Evolutionary conservation across 1,140 invertebrate species (phyloP).

Genomic region (Coelopa frigida): DNA sequence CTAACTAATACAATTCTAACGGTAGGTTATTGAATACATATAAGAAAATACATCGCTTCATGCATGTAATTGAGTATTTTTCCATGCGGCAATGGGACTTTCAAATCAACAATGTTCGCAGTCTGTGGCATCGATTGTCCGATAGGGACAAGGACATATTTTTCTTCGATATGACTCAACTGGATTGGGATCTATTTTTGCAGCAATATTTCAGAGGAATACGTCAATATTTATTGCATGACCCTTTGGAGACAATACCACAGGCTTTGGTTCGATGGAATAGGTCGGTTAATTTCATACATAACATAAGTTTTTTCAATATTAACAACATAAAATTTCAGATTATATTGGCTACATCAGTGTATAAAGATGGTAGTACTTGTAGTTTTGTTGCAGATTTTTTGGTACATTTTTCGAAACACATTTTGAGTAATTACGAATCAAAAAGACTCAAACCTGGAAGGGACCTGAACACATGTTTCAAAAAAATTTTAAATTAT

Average conservation of each 20-base stretch:
- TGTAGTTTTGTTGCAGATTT: slow-evolving; percentile 1
- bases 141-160: slow-evolving; percentile 56
- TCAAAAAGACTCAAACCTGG: no score
- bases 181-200: slow-evolving; percentile 64
- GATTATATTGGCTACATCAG: slow-evolving; percentile 26
- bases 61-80: slow-evolving; percentile 64
- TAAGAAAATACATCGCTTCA: slow-evolving; percentile 67
- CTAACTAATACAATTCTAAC: no score
- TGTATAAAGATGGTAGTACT: slow-evolving; percentile 13
- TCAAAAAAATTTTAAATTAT: no score
- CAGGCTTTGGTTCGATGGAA: slow-evolving; percentile 52
- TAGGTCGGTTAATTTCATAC: slow-evolving; percentile 45
- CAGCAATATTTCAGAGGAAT: slow-evolving; percentile 58
- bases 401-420: slow-evolving; percentile 13
- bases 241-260: slow-evolving; percentile 57
- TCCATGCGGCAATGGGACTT: slow-evolving; percentile 64
- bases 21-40: slow-evolving; percentile 63
- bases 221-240: slow-evolving; percentile 63
- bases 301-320: slow-evolving; percentile 5
- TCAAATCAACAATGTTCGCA: slow-evolving; percentile 55
- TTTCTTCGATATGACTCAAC: slow-evolving; percentile 57
- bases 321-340: slow-evolving; percentile 9
- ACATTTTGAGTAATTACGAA: no score
- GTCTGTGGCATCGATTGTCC: slow-evolving; percentile 51
- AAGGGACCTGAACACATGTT: no score